Percentiles rank a stretch among this genome's conserved stretches.
These are phyloP conservation scores for Polyommatus icarus DNA, from an alignment of 2,888 invertebrate genomes.

Conservation along the genomic window DNA sequence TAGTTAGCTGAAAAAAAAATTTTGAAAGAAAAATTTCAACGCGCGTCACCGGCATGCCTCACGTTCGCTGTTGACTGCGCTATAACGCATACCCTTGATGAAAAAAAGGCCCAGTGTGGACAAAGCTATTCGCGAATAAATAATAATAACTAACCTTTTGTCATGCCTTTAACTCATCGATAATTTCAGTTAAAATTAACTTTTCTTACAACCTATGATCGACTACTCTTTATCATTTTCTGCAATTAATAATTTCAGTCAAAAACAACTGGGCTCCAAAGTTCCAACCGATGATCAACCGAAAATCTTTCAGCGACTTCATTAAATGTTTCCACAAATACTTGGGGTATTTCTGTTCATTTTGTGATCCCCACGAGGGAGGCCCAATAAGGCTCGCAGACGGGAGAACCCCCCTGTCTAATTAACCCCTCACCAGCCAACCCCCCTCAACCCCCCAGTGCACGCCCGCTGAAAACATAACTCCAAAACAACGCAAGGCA, in stretches of 20 bases:
- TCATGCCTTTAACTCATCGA: neutral
- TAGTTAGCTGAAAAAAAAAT: no score
- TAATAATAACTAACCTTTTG: neutral
- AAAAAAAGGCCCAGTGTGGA: no score
- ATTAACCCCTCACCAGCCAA: constrained; percentile 35
- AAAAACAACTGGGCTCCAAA: neutral
- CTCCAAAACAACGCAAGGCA: constrained; percentile 35
- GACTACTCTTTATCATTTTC: neutral
- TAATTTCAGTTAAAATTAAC: no score
- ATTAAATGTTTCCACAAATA: constrained; percentile 24
- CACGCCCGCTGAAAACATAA: constrained; percentile 35
- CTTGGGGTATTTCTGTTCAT: constrained; percentile 28
- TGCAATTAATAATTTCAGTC: neutral
- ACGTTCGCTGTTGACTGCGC: no score
- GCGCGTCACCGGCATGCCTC: no score
- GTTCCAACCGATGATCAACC: neutral
- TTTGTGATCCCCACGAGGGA: constrained; percentile 23
- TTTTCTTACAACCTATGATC: no score
- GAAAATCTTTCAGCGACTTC: constrained; percentile 23
- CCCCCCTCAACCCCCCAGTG: constrained; percentile 21
- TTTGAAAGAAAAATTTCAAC: no score
- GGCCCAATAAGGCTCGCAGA: constrained; percentile 32
- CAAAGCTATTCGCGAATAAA: no score
- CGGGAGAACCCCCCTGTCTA: constrained; percentile 38
- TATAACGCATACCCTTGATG: no score